Percentiles rank a stretch among this genome's conserved stretches.
Evolutionary conservation across 2,113 vertebrate species (phyloP).

Genomic region (Ibidorhyncha struthersii): DNA sequence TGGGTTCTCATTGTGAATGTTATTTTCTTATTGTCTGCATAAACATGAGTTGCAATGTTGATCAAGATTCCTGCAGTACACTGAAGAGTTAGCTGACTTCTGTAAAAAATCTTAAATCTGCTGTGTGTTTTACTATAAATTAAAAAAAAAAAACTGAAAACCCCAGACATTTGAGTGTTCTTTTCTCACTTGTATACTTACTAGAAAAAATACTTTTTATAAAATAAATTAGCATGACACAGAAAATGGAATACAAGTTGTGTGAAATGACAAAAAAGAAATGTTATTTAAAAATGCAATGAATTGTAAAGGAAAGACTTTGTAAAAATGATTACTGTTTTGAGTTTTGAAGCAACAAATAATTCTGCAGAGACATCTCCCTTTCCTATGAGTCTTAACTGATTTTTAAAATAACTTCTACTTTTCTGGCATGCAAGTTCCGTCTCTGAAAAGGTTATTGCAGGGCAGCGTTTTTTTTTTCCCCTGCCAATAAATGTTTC

Average conservation of each 20-base stretch:
- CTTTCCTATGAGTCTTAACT: background rate
- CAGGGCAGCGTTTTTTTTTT: background rate
- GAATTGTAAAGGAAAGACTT: background rate
- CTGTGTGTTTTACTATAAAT: background rate
- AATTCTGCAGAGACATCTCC: constrained; percentile 5
- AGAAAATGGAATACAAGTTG: background rate
- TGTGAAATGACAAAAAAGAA: background rate
- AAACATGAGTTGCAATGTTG: background rate
- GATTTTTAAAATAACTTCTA: background rate
- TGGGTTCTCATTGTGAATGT: background rate
- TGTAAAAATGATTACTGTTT: constrained; percentile 43
- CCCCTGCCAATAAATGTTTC: background rate
- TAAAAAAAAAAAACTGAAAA: background rate
- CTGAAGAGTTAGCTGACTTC: background rate
- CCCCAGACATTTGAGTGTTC: rapidly evolving
- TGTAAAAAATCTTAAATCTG: background rate
- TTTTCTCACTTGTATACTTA: background rate
- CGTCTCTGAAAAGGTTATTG: background rate
- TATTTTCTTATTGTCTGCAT: background rate
- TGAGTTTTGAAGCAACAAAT: constrained; percentile 30
- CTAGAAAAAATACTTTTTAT: background rate
- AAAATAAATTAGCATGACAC: background rate
- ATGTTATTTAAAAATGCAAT: background rate
- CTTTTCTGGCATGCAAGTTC: background rate
- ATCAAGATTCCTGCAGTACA: background rate